A percentile compares a stretch with the other conserved stretches of the same genome.
Conservation (phyloP, 2,797 vertebrate species). For the Pseudochromis fuscus region DNA sequence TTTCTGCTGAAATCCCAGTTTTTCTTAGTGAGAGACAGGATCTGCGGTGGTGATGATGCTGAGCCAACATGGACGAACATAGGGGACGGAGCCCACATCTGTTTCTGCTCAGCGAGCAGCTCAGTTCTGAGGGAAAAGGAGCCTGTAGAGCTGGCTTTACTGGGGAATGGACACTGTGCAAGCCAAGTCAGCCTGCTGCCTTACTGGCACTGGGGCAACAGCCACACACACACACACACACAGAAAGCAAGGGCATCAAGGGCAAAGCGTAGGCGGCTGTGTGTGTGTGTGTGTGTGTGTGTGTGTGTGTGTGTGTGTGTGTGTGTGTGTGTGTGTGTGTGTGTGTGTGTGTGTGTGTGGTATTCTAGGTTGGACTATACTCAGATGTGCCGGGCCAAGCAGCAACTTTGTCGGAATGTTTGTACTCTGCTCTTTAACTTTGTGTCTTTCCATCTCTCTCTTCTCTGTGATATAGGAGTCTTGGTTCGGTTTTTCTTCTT, state of each 20-base stretch:
- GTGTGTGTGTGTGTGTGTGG: constrained; percentile 63
- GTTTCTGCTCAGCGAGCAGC: constrained; percentile 76
- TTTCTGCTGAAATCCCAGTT: constrained; percentile 74
- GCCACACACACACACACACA: constrained; percentile 39
- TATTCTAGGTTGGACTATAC: constrained; percentile 70
- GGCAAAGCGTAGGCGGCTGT: constrained; percentile 52
- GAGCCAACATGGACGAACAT: constrained; percentile 77
- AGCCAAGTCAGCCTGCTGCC: constrained; percentile 76
- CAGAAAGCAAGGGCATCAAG: constrained; percentile 46
- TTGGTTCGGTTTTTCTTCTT: constrained; percentile 12
- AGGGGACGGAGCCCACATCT: constrained; percentile 76
- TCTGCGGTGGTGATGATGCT: constrained; percentile 71
- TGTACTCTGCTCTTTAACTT: constrained; percentile 63
- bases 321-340: constrained; percentile 39
- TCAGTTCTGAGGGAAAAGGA: constrained; percentile 61
- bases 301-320: constrained; percentile 71
- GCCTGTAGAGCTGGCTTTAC: constrained; percentile 66
- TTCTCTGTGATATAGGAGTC: constrained; percentile 47
- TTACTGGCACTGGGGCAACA: constrained; percentile 69
- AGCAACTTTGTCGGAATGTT: constrained; percentile 73
- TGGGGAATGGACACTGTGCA: constrained; percentile 57
- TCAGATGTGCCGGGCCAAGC: constrained; percentile 64
- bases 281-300: constrained; percentile 42
- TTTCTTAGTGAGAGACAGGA: constrained; percentile 67
- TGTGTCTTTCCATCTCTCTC: constrained; percentile 62